Percentiles rank a stretch among this genome's conserved stretches.
phyloP scores from a whole-genome alignment of 2,113 vertebrate genomes.

The Strigops habroptila region DNA sequence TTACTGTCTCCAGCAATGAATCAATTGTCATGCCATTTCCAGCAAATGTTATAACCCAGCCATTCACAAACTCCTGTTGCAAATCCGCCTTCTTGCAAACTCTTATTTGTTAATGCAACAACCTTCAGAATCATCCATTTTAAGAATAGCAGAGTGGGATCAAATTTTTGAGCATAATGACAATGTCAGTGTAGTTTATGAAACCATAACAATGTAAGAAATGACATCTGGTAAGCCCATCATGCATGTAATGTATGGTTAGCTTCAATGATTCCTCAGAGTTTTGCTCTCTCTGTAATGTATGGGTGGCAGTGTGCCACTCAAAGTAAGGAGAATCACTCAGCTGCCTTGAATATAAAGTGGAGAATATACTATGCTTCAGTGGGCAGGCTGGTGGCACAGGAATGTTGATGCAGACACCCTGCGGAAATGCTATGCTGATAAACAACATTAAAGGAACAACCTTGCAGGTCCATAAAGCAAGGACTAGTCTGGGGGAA shows the following conservation, averaged over 20 bases:
- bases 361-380: conserved; percentile 17
- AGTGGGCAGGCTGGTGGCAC: neutral
- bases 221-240: conserved; percentile 79
- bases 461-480: neutral
- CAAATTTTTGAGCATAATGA: conserved; percentile 71
- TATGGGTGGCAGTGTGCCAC: conserved; percentile 58
- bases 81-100: conserved; percentile 12
- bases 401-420: conserved; percentile 42
- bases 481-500: neutral
- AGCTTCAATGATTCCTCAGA: conserved; percentile 64
- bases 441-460: neutral
- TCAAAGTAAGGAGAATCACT: conserved; percentile 50
- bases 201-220: conserved; percentile 73
- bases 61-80: neutral
- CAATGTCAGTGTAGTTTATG: conserved; percentile 76
- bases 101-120: conserved; percentile 5
- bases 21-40: neutral
- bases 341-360: conserved; percentile 59
- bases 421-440: neutral
- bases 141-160: conserved; percentile 10
- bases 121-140: conserved; percentile 18
- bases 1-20: neutral
- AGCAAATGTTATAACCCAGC: neutral
- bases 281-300: neutral
- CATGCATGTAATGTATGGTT: conserved; percentile 73